Conservation (phyloP, 2,888 invertebrate genomes). For the Micoletzkya japonica region DNA sequence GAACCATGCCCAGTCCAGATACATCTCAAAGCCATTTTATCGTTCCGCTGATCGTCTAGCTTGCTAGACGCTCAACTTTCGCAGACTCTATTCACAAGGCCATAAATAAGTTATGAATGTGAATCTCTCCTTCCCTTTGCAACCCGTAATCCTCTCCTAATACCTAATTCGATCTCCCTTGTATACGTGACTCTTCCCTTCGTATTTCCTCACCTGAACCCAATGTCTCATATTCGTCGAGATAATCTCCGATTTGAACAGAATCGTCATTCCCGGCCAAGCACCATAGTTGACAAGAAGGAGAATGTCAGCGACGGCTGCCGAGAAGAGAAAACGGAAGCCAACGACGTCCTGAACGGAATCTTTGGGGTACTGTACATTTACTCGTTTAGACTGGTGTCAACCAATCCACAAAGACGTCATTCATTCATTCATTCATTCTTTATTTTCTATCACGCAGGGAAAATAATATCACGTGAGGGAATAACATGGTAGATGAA, state of each 20-base stretch:
- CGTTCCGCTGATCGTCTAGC: not conserved
- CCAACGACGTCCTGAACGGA: conserved; percentile 55
- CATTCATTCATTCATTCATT: not conserved
- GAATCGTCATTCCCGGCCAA: conserved; percentile 58
- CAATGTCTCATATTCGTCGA: conserved; percentile 44
- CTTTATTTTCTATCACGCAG: too few relatives aligned
- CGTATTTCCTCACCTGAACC: conserved; percentile 53
- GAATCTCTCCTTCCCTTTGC: too few relatives aligned
- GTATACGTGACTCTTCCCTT: too few relatives aligned
- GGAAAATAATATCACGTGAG: too few relatives aligned
- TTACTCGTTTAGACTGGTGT: too few relatives aligned
- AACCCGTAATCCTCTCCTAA: too few relatives aligned
- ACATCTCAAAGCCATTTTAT: conserved; percentile 36
- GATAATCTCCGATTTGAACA: conserved; percentile 56
- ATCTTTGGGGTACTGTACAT: not conserved
- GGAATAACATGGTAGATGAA: too few relatives aligned
- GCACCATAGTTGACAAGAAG: conserved; percentile 57
- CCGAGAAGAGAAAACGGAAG: conserved; percentile 57
- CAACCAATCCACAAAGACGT: too few relatives aligned
- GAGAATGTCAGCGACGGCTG: conserved; percentile 51
- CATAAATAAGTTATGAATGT: too few relatives aligned
- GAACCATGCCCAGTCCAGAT: conserved; percentile 61
- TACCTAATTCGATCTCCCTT: too few relatives aligned
- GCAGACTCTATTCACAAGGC: too few relatives aligned
- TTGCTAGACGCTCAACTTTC: not conserved